Evolutionary conservation across 2,888 invertebrate genomes (phyloP), one percentile per base, ranked within the genome.

Genomic region (Timema cristinae): DNA sequence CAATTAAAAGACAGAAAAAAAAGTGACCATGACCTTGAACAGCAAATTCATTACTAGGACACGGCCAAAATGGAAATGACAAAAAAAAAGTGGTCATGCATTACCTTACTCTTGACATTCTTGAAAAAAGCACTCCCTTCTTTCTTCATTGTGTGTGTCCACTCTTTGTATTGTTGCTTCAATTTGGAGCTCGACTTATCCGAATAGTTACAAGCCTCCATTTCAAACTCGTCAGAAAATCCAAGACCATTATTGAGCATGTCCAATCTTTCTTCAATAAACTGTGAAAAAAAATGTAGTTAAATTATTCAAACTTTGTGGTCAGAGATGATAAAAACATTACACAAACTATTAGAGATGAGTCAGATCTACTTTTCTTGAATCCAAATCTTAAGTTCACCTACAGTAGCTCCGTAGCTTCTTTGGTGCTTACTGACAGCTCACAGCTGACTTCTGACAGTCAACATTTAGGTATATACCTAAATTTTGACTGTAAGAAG

Each of bases 141-240:
- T 81, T 90, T 91, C 79, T 88, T 89, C 84, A 93, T 91, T 5
- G 88, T 89, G 52, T 88, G 87, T 10, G 90, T 87, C 93, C 93
- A 94, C 78, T 95, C 95, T 77, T 88, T 88, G 82, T 92, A 93
- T 75, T 90, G 88, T 75, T 89, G 88, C 81, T 88, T 87, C 75
- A 89, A 82, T 81, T 87, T 87, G 63, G 86, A 86, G 76, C 86
- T 85, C 59, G 87, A 86, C 79, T 90, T 90, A 76, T 89, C 90
- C 7, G 88, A 87, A 79, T 89, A 88, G 75, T 86, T 87, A 82
- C 87, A 91, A 72, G 90, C 91, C 83, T 98, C 97, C 79, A 91
- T 87, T 83, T 98, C 98, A 82, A 98, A 98, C 80, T 97, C 95
- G 81, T 98, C 98, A 52, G 92, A 92, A 81, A 95, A 95, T 0